Percentiles rank a stretch among this genome's conserved stretches.
Conservation (phyloP, 2,888 invertebrate genomes). For the Drosophila mettleri region DNA sequence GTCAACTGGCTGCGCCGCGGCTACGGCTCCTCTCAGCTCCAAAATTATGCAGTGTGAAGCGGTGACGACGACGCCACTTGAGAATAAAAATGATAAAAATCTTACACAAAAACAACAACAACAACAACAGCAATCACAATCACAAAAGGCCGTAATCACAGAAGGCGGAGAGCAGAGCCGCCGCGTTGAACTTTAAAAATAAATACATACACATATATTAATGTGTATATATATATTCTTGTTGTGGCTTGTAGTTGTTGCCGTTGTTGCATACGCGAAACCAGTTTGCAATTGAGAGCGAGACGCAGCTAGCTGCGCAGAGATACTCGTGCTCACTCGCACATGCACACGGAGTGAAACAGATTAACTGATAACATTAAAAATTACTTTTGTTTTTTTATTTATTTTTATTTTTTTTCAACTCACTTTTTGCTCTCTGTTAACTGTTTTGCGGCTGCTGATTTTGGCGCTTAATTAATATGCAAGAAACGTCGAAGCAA, state of each 20-base stretch:
- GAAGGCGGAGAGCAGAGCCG: conserved; percentile 35
- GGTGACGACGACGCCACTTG: conserved; percentile 71
- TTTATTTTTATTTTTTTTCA: background rate
- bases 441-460: conserved; percentile 58
- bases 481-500: conserved; percentile 82
- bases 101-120: conserved; percentile 52
- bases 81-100: conserved; percentile 75
- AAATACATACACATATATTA: too few species aligned
- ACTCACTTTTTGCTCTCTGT: conserved; percentile 15
- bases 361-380: conserved; percentile 78
- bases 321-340: conserved; percentile 3
- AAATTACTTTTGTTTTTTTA: conserved; percentile 58
- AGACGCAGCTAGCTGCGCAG: conserved; percentile 21
- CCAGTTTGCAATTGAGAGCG: conserved; percentile 72
- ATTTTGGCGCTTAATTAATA: conserved; percentile 83
- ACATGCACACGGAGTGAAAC: conserved; percentile 28
- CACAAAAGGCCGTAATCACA: conserved; percentile 60
- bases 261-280: conserved; percentile 59
- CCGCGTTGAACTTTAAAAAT: conserved; percentile 65
- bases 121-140: conserved; percentile 35
- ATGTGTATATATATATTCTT: conserved; percentile 35
- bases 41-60: conserved; percentile 82
- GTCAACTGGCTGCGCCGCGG: conserved; percentile 66
- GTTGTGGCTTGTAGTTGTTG: conserved; percentile 33
- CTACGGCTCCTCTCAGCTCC: conserved; percentile 36